phyloP scores from a whole-genome alignment of 2,888 invertebrate genomes.

The Cylindroiulus punctatus region DNA sequence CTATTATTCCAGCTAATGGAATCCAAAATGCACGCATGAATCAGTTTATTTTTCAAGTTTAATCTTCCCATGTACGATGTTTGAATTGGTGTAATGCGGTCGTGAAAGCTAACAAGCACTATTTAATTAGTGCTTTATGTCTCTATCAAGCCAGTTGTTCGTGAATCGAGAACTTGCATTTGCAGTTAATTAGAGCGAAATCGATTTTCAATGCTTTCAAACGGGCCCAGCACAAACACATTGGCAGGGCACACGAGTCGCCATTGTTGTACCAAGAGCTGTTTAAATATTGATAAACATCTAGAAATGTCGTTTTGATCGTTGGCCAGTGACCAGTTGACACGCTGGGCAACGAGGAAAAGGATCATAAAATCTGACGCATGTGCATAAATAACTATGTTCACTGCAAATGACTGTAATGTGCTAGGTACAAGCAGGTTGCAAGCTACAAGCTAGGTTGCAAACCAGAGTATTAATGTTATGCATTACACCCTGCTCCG shows the following conservation, averaged over 20 bases:
- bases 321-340: not conserved
- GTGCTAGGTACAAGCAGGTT: too few species aligned
- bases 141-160: slow-evolving; percentile 28
- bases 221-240: not conserved
- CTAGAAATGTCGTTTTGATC: not conserved
- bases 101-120: slow-evolving; percentile 34
- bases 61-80: not conserved
- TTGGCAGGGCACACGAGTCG: not conserved
- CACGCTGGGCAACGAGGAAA: not conserved
- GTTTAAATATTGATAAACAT: slow-evolving; percentile 34
- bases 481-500: too few species aligned
- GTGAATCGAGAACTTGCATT: slow-evolving; percentile 23
- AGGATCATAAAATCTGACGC: not conserved
- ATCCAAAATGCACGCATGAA: slow-evolving; percentile 27
- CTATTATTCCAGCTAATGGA: slow-evolving; percentile 15
- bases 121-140: slow-evolving; percentile 29
- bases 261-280: not conserved
- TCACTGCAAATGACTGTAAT: too few species aligned
- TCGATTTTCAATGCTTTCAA: slow-evolving; percentile 42
- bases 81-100: slow-evolving; percentile 34
- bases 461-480: too few species aligned
- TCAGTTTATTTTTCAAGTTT: slow-evolving; percentile 42
- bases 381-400: too few species aligned
- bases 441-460: too few species aligned
- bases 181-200: slow-evolving; percentile 19